These are phyloP conservation scores for Temnothorax unifasciatus DNA, from an alignment of 2,888 invertebrate species.

Conservation along the genomic window DNA sequence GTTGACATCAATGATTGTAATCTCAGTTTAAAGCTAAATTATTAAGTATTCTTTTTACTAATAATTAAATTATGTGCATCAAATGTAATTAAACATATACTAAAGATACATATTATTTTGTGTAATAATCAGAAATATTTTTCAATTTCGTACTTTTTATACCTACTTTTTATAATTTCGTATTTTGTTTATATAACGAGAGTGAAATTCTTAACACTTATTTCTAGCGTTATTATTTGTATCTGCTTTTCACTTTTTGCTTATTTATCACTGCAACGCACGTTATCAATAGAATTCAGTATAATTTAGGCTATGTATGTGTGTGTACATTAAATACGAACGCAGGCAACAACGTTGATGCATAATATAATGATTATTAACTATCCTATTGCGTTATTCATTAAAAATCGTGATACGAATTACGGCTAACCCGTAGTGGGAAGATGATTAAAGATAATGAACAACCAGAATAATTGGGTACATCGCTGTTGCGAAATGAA, in stretches of 20 bases:
- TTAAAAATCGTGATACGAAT: conserved; percentile 43
- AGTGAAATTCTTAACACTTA: background rate
- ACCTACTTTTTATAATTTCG: background rate
- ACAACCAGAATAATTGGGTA: conserved; percentile 32
- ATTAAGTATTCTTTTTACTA: background rate
- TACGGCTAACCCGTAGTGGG: conserved; percentile 16
- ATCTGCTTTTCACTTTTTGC: background rate
- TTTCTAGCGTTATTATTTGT: background rate
- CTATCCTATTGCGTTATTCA: conserved; percentile 24
- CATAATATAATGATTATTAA: conserved; percentile 28
- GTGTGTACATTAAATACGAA: background rate
- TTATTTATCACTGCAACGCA: background rate
- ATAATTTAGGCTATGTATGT: background rate
- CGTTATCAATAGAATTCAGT: background rate
- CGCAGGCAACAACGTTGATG: background rate
- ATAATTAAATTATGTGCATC: background rate
- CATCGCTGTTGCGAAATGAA: conserved; percentile 36
- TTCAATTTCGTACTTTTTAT: background rate
- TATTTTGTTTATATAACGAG: background rate
- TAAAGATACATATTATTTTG: background rate
- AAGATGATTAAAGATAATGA: conserved; percentile 50
- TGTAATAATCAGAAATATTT: background rate
- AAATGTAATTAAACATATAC: background rate
- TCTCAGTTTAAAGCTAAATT: conserved; percentile 1
- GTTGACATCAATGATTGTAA: conserved; percentile 15